phyloP scores from a whole-genome alignment of 2,797 vertebrate genomes.

The Euphonia xanthogaster region DNA sequence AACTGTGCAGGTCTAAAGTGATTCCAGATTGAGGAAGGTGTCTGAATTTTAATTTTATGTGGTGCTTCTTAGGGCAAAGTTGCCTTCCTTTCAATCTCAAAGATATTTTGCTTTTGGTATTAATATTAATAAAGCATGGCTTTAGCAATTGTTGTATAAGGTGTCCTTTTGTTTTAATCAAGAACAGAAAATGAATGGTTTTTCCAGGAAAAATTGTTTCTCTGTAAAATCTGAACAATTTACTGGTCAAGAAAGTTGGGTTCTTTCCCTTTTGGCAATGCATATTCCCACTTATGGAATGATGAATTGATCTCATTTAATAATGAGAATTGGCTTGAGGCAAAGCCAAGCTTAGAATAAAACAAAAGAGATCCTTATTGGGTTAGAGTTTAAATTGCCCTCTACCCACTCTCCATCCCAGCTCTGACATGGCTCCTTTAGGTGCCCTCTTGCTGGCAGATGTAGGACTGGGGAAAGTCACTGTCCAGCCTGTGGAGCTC shows the following conservation, averaged over 20 bases:
- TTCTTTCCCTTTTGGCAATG: background rate
- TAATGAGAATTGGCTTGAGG: slow-evolving; percentile 17
- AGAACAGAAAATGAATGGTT: background rate
- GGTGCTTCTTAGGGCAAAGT: background rate
- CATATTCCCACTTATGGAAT: background rate
- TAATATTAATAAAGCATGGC: background rate
- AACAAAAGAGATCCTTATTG: background rate
- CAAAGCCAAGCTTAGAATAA: background rate
- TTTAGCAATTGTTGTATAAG: background rate
- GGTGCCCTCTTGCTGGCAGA: background rate
- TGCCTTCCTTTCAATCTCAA: slow-evolving; percentile 29
- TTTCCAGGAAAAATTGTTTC: background rate
- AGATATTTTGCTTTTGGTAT: background rate
- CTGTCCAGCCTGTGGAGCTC: background rate
- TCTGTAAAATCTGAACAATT: background rate
- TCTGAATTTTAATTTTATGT: slow-evolving; percentile 45
- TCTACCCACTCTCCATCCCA: background rate
- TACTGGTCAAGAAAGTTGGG: background rate
- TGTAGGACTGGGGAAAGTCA: background rate
- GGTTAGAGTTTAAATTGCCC: background rate
- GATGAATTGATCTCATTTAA: slow-evolving; percentile 26
- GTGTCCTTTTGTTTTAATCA: background rate
- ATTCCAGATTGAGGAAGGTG: slow-evolving; percentile 4
- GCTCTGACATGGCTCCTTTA: accelerated
- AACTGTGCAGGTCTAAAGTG: background rate